Percentiles rank a stretch among this genome's conserved stretches.
Evolutionary conservation across 2,113 vertebrate species (phyloP).

Genomic region (Castor canadensis): DNA sequence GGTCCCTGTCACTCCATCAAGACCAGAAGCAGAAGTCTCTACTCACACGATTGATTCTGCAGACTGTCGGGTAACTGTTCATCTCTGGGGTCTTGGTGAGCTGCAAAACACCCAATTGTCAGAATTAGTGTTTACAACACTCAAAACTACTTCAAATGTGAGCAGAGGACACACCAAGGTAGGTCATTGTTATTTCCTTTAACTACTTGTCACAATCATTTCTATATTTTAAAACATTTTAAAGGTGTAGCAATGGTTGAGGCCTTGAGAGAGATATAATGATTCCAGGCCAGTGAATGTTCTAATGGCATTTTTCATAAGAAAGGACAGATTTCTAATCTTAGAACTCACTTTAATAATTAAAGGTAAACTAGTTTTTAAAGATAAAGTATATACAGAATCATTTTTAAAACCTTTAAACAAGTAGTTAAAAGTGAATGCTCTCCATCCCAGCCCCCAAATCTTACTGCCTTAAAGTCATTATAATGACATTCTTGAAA

Average conservation of each 20-base stretch:
- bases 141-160: not conserved
- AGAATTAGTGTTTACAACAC: not conserved
- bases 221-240: constrained; percentile 1
- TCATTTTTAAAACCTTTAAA: not conserved
- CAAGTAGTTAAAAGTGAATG: not conserved
- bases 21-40: too few species aligned
- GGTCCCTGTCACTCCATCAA: too few species aligned
- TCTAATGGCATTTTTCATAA: not conserved
- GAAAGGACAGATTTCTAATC: not conserved
- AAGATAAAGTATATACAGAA: not conserved
- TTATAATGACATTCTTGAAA: not conserved
- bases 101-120: not conserved
- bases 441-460: not conserved
- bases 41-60: not conserved
- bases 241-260: not conserved
- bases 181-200: not conserved
- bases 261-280: not conserved
- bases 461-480: not conserved
- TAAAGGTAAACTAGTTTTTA: not conserved
- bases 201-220: not conserved
- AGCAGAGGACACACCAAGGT: not conserved
- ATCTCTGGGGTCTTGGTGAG: not conserved
- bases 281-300: not conserved
- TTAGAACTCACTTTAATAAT: constrained; percentile 4
- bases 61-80: not conserved